These are phyloP conservation scores for Monarcha castaneiventris DNA, from an alignment of 2,113 vertebrate genomes.

Conservation along the genomic window DNA sequence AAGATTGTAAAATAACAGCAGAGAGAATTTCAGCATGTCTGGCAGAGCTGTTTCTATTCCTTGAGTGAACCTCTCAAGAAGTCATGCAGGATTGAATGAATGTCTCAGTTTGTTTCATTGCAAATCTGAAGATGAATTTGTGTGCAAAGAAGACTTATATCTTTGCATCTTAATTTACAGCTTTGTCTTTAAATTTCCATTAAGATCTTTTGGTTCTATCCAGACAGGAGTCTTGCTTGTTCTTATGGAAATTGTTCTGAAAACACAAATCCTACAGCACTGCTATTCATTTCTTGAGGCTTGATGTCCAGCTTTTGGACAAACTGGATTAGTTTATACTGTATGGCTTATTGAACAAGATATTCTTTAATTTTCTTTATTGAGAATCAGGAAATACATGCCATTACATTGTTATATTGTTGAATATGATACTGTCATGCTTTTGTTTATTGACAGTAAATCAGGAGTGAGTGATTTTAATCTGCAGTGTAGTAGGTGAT, in stretches of 20 bases:
- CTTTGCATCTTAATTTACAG: not conserved
- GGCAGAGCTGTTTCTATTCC: not conserved
- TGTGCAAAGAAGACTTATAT: not conserved
- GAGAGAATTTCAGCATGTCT: not conserved
- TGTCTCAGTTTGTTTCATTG: not conserved
- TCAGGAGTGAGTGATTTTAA: not conserved
- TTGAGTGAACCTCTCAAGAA: not conserved
- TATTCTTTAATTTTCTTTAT: not conserved
- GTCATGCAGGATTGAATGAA: not conserved
- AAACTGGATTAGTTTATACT: not conserved
- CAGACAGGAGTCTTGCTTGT: not conserved
- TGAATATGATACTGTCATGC: not conserved
- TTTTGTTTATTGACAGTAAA: not conserved
- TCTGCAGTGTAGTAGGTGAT: not conserved
- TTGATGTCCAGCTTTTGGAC: not conserved
- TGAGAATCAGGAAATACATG: not conserved
- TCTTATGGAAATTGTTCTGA: not conserved
- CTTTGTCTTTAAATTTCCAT: not conserved
- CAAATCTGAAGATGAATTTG: not conserved
- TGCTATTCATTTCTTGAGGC: not conserved
- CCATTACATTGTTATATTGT: not conserved
- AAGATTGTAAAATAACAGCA: not conserved
- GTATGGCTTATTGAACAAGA: not conserved
- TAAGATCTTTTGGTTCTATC: not conserved
- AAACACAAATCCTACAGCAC: not conserved